Conservation (phyloP, 2,797 vertebrate genomes). For the Chelon auratus region DNA sequence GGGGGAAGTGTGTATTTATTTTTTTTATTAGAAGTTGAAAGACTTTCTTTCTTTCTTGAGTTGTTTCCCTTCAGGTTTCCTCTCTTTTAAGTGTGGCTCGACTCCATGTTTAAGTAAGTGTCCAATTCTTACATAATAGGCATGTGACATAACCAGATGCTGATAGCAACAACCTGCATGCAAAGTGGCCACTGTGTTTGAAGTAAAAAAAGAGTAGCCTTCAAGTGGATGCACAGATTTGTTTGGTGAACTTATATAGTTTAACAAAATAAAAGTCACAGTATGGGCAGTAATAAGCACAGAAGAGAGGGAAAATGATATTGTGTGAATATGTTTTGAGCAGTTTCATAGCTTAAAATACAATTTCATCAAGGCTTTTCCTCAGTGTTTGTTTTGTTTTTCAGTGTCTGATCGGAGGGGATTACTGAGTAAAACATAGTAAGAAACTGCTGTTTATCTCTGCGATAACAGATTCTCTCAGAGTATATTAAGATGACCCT, state of each 20-base stretch:
- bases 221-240: neutral
- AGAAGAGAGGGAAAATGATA: neutral
- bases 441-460: constrained; percentile 12
- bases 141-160: neutral
- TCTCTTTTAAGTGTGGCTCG: neutral
- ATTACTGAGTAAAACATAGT: constrained; percentile 16
- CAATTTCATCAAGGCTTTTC: neutral
- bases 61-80: neutral
- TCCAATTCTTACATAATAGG: neutral
- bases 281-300: neutral
- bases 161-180: neutral
- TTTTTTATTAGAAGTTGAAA: neutral
- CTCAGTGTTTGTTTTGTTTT: neutral
- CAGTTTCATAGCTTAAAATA: neutral
- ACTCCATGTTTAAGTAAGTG: neutral
- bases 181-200: neutral
- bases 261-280: neutral
- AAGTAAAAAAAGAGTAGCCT: neutral
- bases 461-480: constrained; percentile 8
- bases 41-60: neutral
- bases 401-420: constrained; percentile 3
- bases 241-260: neutral
- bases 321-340: neutral
- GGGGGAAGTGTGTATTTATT: neutral
- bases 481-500: constrained; percentile 7